Evolutionary conservation across 1,140 invertebrate genomes (phyloP).

Genomic region (Limonius californicus): DNA sequence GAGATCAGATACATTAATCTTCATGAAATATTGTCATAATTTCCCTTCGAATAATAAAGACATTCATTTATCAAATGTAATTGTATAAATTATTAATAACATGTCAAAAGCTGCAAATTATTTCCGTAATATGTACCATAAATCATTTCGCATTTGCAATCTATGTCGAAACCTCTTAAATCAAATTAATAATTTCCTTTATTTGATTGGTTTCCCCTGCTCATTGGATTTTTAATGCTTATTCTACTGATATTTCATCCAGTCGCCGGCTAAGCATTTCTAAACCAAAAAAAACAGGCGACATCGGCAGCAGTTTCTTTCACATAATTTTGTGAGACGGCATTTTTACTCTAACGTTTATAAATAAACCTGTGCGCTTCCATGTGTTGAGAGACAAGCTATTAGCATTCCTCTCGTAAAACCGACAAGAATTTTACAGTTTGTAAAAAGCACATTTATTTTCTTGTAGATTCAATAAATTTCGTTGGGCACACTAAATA

Average conservation of each 20-base stretch:
- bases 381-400: constrained; percentile 16
- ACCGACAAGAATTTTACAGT: constrained; percentile 25
- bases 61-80: constrained; percentile 36
- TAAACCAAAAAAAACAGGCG: too few relatives aligned
- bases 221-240: background rate
- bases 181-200: constrained; percentile 5
- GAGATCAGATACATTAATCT: constrained; percentile 36
- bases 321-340: constrained; percentile 7
- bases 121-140: constrained; percentile 31
- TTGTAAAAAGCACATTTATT: constrained; percentile 29
- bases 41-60: constrained; percentile 39
- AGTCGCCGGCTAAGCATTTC: too few relatives aligned
- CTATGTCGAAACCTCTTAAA: constrained; percentile 8
- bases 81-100: constrained; percentile 40
- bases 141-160: constrained; percentile 19
- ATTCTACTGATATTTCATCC: too few relatives aligned
- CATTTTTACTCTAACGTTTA: constrained; percentile 19
- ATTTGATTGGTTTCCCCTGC: background rate
- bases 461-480: constrained; percentile 16
- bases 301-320: background rate
- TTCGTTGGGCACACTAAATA: constrained; percentile 2
- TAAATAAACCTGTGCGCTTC: constrained; percentile 26
- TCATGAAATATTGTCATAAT: constrained; percentile 36
- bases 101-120: constrained; percentile 35
- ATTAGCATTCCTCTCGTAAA: constrained; percentile 27